Evolutionary conservation across 2,113 vertebrate species (phyloP).

Genomic region (Anguilla japonica): DNA sequence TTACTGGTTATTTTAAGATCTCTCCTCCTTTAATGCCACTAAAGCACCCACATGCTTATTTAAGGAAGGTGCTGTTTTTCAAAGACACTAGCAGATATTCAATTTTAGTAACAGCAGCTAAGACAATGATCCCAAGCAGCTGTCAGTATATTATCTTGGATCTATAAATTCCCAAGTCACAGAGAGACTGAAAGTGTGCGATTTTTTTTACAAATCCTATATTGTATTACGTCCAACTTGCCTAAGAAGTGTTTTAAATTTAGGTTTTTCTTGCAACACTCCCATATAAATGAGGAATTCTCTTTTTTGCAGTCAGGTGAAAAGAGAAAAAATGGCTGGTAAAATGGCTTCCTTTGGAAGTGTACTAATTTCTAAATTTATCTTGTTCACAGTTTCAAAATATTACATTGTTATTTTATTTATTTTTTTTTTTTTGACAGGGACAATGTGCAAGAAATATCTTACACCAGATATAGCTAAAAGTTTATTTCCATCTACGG

Average conservation of each 20-base stretch:
- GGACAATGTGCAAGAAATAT: no score
- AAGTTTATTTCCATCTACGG: no score
- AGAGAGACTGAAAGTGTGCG: conserved; percentile 46
- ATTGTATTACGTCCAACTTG: conserved; percentile 40
- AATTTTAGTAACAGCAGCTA: conserved; percentile 49
- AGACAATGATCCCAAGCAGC: conserved; percentile 67
- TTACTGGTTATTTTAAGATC: conserved; percentile 47
- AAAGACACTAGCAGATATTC: conserved; percentile 53
- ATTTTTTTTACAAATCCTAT: conserved; percentile 57
- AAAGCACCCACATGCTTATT: conserved; percentile 52
- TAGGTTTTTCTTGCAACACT: neutral
- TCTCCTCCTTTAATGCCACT: conserved; percentile 45
- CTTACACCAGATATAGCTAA: no score
- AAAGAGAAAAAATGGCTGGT: neutral
- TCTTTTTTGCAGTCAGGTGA: neutral
- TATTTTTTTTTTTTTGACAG: no score
- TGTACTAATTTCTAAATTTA: no score
- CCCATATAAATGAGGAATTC: neutral
- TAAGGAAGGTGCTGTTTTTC: conserved; percentile 49
- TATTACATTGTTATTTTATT: no score
- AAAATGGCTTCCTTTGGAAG: no score
- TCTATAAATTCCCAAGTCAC: conserved; percentile 59
- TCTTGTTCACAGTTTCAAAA: no score
- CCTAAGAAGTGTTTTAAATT: conserved; percentile 26
- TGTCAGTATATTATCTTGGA: conserved; percentile 66